Base-by-base conservation (phyloP, 2,797 vertebrate genomes). In the Notolabrus celidotus region DNA sequence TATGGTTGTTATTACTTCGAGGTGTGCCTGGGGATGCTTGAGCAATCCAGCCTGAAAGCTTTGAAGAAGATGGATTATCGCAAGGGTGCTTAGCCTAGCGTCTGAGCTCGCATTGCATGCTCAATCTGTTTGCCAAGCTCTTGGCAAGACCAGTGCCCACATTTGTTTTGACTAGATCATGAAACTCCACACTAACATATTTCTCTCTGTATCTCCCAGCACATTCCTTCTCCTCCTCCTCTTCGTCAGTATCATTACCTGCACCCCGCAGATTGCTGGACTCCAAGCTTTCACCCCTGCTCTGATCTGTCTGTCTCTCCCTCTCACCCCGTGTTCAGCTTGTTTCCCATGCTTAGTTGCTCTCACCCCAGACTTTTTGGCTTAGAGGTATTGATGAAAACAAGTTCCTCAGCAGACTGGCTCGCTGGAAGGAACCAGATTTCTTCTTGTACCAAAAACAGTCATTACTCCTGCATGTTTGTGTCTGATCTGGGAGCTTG, bases 111-210 rank as follows among this genome's bases (percentile, higher is more conserved):
- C 50, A n/a, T 60, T 71, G 70, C 72, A 63, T 74, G 39, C 79
- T 59, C 56, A 16, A 42, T 58, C 41, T 56, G 46, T 60, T 63
- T 80, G 78, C 74, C 85, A 89, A 82, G 56, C 4, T n/a, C 67
- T 88, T 82, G 76, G 86, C 81, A 47, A 80, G 67, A 23, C 41
- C 57, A 8, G 45, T 83, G 83, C 78, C 75, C 82, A 80, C 74
- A 84, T 88, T 89, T 92, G 86, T 90, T 89, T 89, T 83, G 78
- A 88, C 79, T 78, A 60, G 71, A 56, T 72, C 77, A 73, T 77
- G 85, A 87, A 89, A 86, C 80, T 61, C 76, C 75, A 76, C 74
- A 73, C 85, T 73, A 86, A 61, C 78, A 84, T 79, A 76, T 60
- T 54, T 65, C 55, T 61, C 31, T 54, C 55, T 12, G 41, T 74